These are phyloP conservation scores for Brachymystax lenok DNA, from an alignment of 2,797 vertebrate species.

Conservation along the genomic window DNA sequence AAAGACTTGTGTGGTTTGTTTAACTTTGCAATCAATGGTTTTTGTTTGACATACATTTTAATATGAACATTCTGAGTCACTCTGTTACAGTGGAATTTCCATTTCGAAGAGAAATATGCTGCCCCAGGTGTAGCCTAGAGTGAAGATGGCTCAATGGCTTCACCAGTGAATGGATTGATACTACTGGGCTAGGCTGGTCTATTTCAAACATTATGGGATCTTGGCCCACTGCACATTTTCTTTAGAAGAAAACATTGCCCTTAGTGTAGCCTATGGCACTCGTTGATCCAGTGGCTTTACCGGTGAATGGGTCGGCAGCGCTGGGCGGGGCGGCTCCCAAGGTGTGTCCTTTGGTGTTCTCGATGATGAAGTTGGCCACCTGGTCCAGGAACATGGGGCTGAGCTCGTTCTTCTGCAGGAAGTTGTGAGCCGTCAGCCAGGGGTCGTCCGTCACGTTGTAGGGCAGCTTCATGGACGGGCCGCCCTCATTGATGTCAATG, in stretches of 20 bases:
- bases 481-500: conserved; percentile 94
- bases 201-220: not conserved
- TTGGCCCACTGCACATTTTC: too few relatives aligned
- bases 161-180: not conserved
- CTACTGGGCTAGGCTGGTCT: not conserved
- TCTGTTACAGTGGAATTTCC: too few relatives aligned
- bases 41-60: too few relatives aligned
- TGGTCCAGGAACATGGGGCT: conserved; percentile 97
- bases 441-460: conserved; percentile 93
- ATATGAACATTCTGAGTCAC: too few relatives aligned
- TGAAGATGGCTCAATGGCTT: not conserved
- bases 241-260: too few relatives aligned
- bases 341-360: conserved; percentile 91
- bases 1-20: too few relatives aligned
- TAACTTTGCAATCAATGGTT: too few relatives aligned
- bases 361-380: conserved; percentile 97
- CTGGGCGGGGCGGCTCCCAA: conserved; percentile 72
- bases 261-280: not conserved
- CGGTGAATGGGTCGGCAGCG: conserved; percentile 91
- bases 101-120: too few relatives aligned
- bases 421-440: conserved; percentile 95
- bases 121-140: not conserved
- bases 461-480: conserved; percentile 93
- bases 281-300: conserved; percentile 67
- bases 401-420: conserved; percentile 93